Evolutionary conservation across 2,797 vertebrate species (phyloP), one percentile per base, ranked within the genome.

Genomic region (Phataginus tetradactyla): DNA sequence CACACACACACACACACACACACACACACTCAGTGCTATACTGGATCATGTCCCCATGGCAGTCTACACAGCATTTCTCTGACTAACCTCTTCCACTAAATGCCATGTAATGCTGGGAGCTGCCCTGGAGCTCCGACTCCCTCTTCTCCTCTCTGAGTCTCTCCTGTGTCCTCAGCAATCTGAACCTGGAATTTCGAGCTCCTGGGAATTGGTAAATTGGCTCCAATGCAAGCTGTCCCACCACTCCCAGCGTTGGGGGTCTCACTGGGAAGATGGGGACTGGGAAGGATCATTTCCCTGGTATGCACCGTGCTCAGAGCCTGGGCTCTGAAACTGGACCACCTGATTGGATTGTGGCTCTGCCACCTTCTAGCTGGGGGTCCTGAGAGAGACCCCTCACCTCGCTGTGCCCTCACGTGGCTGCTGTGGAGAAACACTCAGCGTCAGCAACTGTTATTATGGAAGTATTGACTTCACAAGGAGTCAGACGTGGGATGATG

Each of bases 21-120:
- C 2, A 2, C 42, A 42, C 42, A 45, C 42, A 11, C 10, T 45
- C 11, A 0, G 9, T 18, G 45, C 51, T 51, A 13, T 21, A 18
- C 3, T 2, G 15, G 25, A 1, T 32, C 51, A 3, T 20, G 21
- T 55, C 17, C 12, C 42, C 0, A 0, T 0, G 23, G 59, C 37
- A 15, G 20, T 8, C 7, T 55, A 6, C 21, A 10, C 21, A 10
- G n/a, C 10, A 0, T n/a, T 39, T 61, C 42, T 57, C 69, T 20
- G 8, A 49, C 80, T 17, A 6, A 63, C 29, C 42, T 17, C 29
- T 39, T 39, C 42, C 7, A 21, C 0, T 72, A 51, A 32, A 27
- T 1, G 7, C 42, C 21, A 9, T 12, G 39, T 39, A 23, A 25
- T 2, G 45, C 53, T 49, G 39, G 74, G 25, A 49, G 23, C 5